Evolutionary conservation across 2,113 vertebrate species (phyloP), one percentile per base, ranked within the genome.

Genomic region (Pungitius pungitius): DNA sequence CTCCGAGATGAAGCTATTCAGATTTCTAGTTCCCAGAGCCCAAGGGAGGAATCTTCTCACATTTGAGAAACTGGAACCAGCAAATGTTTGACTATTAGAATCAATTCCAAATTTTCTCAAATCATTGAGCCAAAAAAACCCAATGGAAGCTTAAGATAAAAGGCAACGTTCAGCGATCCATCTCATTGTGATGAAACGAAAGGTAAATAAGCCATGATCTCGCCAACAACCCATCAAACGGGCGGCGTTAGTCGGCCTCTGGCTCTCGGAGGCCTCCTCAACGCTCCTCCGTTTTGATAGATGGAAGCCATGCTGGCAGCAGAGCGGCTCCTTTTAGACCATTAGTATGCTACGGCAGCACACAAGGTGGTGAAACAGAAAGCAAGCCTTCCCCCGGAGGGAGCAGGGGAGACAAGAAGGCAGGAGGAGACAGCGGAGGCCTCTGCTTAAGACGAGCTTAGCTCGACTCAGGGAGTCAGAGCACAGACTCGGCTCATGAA

Each of bases 361-460:
- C 74, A 49, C 72, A 26, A 8, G 71, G 69, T n/a, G 64, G 55
- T 76, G 77, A 70, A 85, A 69, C 30, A 69, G 66, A 74, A 76
- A 78, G 71, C 78, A 60, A 78, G 56, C 42, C 4, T 30, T 85
- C 82, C 85, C 87, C 30, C 4, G 76, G 74, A 84, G 87, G 35
- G 42, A 75, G 51, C 17, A 15, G 52, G 77, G 61, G 67, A 78
- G 75, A n/a, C n/a, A 80, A 81, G 82, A 73, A 72, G 69, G 74
- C 54, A 73, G 77, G 83, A 3, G 52, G 68, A 90, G 88, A 79
- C 77, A 55, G 78, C 33, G 66, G 70, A 83, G 83, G 84, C 85
- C 83, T 78, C 62, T 68, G 79, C 81, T 81, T 90, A 86, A 90
- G 84, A 88, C 64, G 43, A 78, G 90, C 89, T 91, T 89, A 90